Conservation (phyloP, 1,140 invertebrate species). For the Aphelinus certus region DNA sequence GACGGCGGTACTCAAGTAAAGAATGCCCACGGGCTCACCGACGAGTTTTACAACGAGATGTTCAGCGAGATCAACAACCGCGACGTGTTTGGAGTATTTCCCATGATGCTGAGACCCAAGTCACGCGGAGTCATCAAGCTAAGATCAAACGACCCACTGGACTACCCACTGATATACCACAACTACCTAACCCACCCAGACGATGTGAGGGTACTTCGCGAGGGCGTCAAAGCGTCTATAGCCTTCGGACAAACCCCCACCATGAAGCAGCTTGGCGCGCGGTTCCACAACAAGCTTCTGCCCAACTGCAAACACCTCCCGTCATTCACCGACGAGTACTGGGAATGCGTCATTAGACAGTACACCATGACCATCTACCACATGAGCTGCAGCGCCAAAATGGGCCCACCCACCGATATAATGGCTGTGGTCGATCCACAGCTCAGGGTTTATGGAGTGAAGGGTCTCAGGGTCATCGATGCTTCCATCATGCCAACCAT, state of each 20-base stretch:
- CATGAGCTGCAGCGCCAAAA: constrained; percentile 84
- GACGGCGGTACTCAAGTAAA: constrained; percentile 82
- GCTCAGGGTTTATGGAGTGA: constrained; percentile 78
- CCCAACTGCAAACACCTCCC: constrained; percentile 84
- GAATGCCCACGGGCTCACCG: constrained; percentile 79
- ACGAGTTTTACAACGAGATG: constrained; percentile 82
- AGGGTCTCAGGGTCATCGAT: constrained; percentile 81
- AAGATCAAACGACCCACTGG: constrained; percentile 79
- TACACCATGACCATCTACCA: constrained; percentile 91
- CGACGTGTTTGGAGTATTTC: constrained; percentile 82
- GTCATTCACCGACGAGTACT: constrained; percentile 83
- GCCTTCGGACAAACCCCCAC: constrained; percentile 80
- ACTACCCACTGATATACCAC: constrained; percentile 87
- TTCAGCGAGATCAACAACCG: constrained; percentile 75
- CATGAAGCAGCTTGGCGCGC: constrained; percentile 78
- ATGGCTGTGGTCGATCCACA: constrained; percentile 85
- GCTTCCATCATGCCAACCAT: constrained; percentile 85
- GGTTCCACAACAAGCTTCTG: constrained; percentile 75
- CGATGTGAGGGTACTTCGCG: constrained; percentile 80
- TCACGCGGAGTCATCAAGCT: constrained; percentile 83
- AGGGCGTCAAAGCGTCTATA: constrained; percentile 86
- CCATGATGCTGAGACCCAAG: constrained; percentile 87
- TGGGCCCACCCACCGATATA: constrained; percentile 80
- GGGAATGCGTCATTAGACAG: constrained; percentile 81
- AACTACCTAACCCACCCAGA: constrained; percentile 88